Evolutionary conservation across 1,140 invertebrate genomes (phyloP), one percentile per base, ranked within the genome.

Genomic region (Uloborus diversus): DNA sequence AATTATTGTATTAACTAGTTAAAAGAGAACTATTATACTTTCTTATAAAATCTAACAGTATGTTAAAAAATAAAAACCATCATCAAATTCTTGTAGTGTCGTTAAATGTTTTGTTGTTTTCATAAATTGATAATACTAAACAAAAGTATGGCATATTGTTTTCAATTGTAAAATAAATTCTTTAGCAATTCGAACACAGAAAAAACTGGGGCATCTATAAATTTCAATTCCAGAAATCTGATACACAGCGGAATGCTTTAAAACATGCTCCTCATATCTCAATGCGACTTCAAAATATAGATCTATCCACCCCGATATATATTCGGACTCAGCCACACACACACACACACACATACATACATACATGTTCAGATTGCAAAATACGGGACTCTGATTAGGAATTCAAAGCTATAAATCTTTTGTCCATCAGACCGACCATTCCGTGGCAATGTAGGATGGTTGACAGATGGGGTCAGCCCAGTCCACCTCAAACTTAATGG

Each of bases 401-500:
- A 42, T 42, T 42, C 37, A 42, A 13, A 17, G 37, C 37, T 17
- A 42, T 42, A 42, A 42, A 42, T 42, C 37, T 42, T 42, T 42
- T 9, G 53, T 75, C 71, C 71, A 51, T 62, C 71, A 75, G 57
- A 1, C 57, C 42, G 53, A 51, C 23, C 57, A 27, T 35, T 71
- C 23, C 33, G 53, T 23, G 71, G 27, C 35, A 23, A 64, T 35
- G 71, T 32, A 4, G 59, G 71, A 75, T 64, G n/a, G 25, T 75
- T 75, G 71, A 75, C 71, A 75, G 71, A 75, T 75, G 57, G 71
- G 70, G 71, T 75, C 71, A 75, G 56, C 23, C 13, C 1, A 49
- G 71, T 51, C 71, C 71, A 75, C 71, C 71, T 75, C 71, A 51
- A 75, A 49, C 71, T 75, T 75, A 75, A 75, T 75, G 71, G 59